Percentiles rank a stretch among this genome's conserved stretches.
Conservation (phyloP, 2,888 invertebrate genomes). For the Mesoligia furuncula region DNA sequence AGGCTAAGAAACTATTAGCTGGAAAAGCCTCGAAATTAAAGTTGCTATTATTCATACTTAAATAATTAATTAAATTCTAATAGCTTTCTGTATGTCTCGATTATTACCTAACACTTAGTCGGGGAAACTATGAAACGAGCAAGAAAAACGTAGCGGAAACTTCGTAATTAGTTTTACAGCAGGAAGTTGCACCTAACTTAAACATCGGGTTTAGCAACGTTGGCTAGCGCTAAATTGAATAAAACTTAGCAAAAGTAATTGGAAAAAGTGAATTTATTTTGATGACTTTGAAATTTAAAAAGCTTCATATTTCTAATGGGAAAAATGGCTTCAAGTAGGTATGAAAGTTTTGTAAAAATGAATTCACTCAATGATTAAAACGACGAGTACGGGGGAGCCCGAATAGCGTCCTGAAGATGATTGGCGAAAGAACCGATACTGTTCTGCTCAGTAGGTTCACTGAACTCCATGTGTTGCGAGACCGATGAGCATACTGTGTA, state of each 20-base stretch:
- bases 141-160: slow-evolving; percentile 50
- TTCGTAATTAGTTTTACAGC: slow-evolving; percentile 57
- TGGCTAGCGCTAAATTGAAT: slow-evolving; percentile 47
- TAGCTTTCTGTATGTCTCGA: slow-evolving; percentile 9
- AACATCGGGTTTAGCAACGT: slow-evolving; percentile 43
- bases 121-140: slow-evolving; percentile 41
- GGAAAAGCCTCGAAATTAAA: neutral
- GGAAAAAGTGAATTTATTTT: slow-evolving; percentile 1
- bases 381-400: no score
- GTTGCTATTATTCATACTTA: neutral
- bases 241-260: slow-evolving; percentile 33
- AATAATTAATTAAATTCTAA: slow-evolving; percentile 7
- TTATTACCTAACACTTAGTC: slow-evolving; percentile 42
- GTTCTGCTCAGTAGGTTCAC: no score
- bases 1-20: no score
- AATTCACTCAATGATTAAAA: no score
- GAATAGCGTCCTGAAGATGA: no score
- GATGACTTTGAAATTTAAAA: neutral
- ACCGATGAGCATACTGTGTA: no score
- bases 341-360: neutral
- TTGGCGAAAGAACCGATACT: no score
- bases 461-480: no score
- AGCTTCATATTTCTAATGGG: no score
- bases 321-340: neutral
- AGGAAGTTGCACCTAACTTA: slow-evolving; percentile 49